Conservation (phyloP, 2,113 vertebrate genomes). For the Melospiza georgiana region DNA sequence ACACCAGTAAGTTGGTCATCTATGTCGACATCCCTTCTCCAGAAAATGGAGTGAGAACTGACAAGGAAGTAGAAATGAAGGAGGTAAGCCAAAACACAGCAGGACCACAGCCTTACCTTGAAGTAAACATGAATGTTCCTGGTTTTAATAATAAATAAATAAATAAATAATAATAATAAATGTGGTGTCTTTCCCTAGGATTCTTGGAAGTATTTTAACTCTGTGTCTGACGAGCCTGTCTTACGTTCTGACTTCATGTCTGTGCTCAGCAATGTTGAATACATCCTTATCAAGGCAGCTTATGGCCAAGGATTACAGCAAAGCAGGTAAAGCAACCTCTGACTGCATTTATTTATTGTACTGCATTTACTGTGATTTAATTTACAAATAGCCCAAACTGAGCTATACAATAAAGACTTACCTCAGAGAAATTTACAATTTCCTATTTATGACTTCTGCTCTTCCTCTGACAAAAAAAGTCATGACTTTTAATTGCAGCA, state of each 20-base stretch:
- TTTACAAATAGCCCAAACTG: neutral
- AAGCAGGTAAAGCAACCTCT: slow-evolving; percentile 83
- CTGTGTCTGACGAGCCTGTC: slow-evolving; percentile 85
- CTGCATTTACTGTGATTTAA: neutral
- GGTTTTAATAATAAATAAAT: neutral
- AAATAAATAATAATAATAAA: neutral
- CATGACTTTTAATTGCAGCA: neutral
- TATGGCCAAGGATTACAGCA: slow-evolving; percentile 88
- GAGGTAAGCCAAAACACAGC: slow-evolving; percentile 79
- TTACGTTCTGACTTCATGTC: slow-evolving; percentile 88
- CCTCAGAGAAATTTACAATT: neutral
- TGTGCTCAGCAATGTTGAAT: slow-evolving; percentile 85
- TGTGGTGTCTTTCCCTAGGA: slow-evolving; percentile 70
- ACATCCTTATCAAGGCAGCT: slow-evolving; percentile 89
- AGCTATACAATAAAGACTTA: neutral
- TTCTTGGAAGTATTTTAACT: slow-evolving; percentile 94
- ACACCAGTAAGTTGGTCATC: slow-evolving; percentile 82
- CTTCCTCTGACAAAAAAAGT: neutral
- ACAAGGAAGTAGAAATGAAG: slow-evolving; percentile 80
- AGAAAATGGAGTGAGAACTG: slow-evolving; percentile 76
- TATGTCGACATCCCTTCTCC: slow-evolving; percentile 80
- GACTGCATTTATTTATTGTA: neutral
- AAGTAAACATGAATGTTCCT: neutral
- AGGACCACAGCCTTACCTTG: neutral
- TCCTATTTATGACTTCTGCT: neutral